A percentile compares a stretch with the other conserved stretches of the same genome.
Conservation (phyloP, 2,797 vertebrate species). For the Gymnoscopelus microlampas region DNA sequence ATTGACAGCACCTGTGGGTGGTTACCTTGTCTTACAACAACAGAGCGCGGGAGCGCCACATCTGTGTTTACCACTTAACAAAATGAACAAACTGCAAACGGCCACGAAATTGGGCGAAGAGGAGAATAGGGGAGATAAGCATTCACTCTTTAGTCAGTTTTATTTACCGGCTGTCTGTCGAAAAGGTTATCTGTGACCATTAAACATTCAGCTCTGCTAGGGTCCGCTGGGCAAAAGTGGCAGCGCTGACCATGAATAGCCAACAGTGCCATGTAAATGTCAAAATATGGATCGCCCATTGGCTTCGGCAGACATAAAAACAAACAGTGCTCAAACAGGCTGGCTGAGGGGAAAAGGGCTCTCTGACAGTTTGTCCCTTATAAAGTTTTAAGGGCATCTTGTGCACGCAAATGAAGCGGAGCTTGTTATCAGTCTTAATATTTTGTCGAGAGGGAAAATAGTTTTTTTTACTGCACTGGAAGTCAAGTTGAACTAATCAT, state of each 20-base stretch:
- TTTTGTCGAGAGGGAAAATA: too few species aligned
- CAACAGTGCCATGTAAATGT: slow-evolving; percentile 63
- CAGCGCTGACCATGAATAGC: slow-evolving; percentile 33
- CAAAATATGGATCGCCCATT: slow-evolving; percentile 54
- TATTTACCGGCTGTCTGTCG: slow-evolving; percentile 53
- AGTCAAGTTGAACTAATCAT: too few species aligned
- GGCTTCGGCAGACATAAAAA: slow-evolving; percentile 40
- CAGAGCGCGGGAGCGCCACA: neutral
- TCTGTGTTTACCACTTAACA: slow-evolving; percentile 12
- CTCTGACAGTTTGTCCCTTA: slow-evolving; percentile 12
- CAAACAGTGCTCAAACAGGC: slow-evolving; percentile 20
- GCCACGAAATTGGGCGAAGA: slow-evolving; percentile 8
- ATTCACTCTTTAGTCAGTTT: slow-evolving; percentile 9
- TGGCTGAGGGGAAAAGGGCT: slow-evolving; percentile 12
- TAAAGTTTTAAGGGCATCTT: neutral
- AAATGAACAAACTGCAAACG: neutral
- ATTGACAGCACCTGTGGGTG: neutral
- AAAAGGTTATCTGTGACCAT: slow-evolving; percentile 65
- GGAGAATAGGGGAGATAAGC: slow-evolving; percentile 17
- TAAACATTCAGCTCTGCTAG: slow-evolving; percentile 49
- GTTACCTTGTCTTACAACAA: neutral
- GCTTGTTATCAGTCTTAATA: too few species aligned
- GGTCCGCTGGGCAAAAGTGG: slow-evolving; percentile 9
- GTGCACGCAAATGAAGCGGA: too few species aligned
- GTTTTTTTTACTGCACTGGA: too few species aligned